phyloP scores from a whole-genome alignment of 1,140 invertebrate species.

The Stenopsyche tienmushanensis region DNA sequence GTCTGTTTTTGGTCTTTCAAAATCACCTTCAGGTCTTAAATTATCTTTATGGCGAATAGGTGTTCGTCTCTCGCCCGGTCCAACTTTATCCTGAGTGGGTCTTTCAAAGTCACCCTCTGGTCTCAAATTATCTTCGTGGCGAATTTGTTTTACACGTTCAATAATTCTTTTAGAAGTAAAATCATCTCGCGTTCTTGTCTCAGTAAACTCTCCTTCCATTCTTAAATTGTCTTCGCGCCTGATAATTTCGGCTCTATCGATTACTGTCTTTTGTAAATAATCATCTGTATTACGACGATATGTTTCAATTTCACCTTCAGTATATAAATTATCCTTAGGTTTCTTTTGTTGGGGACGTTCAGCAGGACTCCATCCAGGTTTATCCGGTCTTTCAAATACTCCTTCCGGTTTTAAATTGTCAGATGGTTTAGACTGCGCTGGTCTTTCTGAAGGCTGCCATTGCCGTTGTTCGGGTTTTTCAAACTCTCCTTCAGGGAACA shows the following conservation, averaged over 20 bases:
- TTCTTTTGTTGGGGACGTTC: constrained; percentile 45
- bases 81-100: constrained; percentile 39
- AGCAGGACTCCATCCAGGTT: constrained; percentile 42
- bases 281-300: constrained; percentile 56
- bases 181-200: constrained; percentile 58
- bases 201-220: constrained; percentile 63
- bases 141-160: constrained; percentile 46
- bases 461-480: constrained; percentile 45
- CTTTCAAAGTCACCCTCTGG: constrained; percentile 60
- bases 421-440: constrained; percentile 54
- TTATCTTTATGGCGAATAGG: constrained; percentile 57
- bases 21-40: constrained; percentile 60
- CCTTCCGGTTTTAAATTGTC: constrained; percentile 66
- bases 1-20: constrained; percentile 51
- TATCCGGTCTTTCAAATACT: constrained; percentile 55
- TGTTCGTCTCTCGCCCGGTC: constrained; percentile 46
- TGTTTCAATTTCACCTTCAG: constrained; percentile 60
- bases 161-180: constrained; percentile 47
- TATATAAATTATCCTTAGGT: constrained; percentile 48
- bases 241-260: constrained; percentile 59
- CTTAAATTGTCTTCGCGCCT: constrained; percentile 64
- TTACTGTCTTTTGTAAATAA: constrained; percentile 56
- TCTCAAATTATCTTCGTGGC: constrained; percentile 60
- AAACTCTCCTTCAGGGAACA: constrained; percentile 61
- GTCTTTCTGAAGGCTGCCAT: constrained; percentile 58